phyloP scores from a whole-genome alignment of 1,140 invertebrate genomes.

The Eciton burchellii region DNA sequence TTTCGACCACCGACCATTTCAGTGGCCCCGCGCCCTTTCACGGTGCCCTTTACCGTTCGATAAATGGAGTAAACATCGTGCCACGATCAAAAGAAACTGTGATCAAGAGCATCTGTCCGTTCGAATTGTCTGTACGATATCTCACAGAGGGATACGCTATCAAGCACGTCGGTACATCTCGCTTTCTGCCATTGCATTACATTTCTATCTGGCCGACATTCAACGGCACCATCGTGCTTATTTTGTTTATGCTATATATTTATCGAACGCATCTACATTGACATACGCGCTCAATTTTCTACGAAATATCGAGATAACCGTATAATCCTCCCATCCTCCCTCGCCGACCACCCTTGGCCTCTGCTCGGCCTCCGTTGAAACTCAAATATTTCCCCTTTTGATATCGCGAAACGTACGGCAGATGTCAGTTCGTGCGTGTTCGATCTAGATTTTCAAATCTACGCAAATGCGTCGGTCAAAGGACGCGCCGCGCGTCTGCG shows the following conservation, averaged over 20 bases:
- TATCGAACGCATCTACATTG: not conserved
- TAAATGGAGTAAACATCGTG: slow-evolving; percentile 38
- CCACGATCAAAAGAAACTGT: slow-evolving; percentile 51
- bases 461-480: not conserved
- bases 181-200: not conserved
- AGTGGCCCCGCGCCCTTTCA: slow-evolving; percentile 19
- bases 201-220: slow-evolving; percentile 10
- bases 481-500: too few relatives aligned
- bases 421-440: not conserved
- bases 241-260: slow-evolving; percentile 28
- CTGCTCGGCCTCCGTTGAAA: not conserved
- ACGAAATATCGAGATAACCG: slow-evolving; percentile 18
- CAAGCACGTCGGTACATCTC: slow-evolving; percentile 23
- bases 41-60: slow-evolving; percentile 16
- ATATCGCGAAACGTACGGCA: not conserved
- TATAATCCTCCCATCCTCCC: not conserved
- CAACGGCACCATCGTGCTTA: not conserved
- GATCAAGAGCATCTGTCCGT: slow-evolving; percentile 50
- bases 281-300: slow-evolving; percentile 14
- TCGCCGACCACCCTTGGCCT: not conserved
- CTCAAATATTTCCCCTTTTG: slow-evolving; percentile 7
- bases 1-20: slow-evolving; percentile 28
- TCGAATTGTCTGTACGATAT: slow-evolving; percentile 43
- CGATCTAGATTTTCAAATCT: not conserved
- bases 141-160: slow-evolving; percentile 48